These are phyloP conservation scores for Dusona sp. DNA, from an alignment of 2,888 invertebrate genomes.

Conservation along the genomic window DNA sequence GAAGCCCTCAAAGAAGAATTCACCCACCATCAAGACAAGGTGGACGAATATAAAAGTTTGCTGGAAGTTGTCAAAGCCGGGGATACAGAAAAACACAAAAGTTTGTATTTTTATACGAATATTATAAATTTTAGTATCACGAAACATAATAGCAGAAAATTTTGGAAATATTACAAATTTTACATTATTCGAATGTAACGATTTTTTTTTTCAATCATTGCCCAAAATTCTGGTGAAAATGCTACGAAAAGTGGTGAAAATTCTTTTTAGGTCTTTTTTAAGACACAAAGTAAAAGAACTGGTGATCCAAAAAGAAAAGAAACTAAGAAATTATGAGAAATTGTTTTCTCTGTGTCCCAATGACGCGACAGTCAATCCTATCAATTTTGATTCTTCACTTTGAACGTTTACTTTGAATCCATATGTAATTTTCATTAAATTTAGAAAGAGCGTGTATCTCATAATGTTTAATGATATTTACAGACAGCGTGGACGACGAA, in stretches of 20 bases:
- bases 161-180: no score
- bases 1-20: constrained; percentile 95
- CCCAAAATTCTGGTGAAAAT: background rate
- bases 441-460: constrained; percentile 88
- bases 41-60: constrained; percentile 94
- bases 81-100: constrained; percentile 87
- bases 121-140: background rate
- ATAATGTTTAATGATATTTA: constrained; percentile 8
- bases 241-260: background rate
- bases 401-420: background rate
- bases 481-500: constrained; percentile 91
- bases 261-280: no score
- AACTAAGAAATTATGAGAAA: background rate
- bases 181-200: no score
- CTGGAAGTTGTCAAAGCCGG: constrained; percentile 89
- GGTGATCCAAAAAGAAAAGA: background rate
- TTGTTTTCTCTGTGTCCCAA: background rate
- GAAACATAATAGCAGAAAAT: background rate
- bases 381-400: background rate
- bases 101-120: constrained; percentile 84
- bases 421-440: background rate
- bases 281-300: no score
- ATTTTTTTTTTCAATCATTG: background rate
- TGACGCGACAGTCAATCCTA: no score
- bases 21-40: constrained; percentile 95